These are phyloP conservation scores for Tetramorium simillimum DNA, from an alignment of 1,140 invertebrate species.

Conservation along the genomic window DNA sequence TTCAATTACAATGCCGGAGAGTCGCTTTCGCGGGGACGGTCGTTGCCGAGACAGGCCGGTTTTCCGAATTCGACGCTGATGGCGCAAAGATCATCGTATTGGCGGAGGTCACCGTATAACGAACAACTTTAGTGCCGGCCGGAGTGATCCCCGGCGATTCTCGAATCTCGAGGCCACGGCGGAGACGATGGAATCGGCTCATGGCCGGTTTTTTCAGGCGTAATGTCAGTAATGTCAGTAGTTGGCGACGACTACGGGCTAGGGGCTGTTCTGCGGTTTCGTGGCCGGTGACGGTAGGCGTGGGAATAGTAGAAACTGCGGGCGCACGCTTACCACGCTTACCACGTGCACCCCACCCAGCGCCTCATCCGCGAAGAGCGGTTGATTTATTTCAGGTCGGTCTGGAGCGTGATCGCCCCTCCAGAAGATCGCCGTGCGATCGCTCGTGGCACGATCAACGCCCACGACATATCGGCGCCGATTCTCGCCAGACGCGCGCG, in stretches of 20 bases:
- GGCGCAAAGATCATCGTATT: constrained; percentile 40
- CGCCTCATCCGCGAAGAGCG: constrained; percentile 9
- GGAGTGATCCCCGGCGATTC: constrained; percentile 30
- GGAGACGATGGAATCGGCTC: constrained; percentile 55
- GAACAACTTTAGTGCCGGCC: constrained; percentile 36
- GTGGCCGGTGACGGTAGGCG: constrained; percentile 63
- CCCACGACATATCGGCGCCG: constrained; percentile 48
- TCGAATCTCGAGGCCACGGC: constrained; percentile 43
- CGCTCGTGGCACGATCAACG: constrained; percentile 53
- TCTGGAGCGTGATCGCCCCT: constrained; percentile 22
- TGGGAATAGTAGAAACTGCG: constrained; percentile 75
- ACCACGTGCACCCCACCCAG: constrained; percentile 24
- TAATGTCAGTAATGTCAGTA: constrained; percentile 70
- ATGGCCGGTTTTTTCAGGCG: constrained; percentile 61
- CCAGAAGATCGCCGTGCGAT: constrained; percentile 51
- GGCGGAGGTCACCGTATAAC: constrained; percentile 49
- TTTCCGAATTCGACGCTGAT: constrained; percentile 27
- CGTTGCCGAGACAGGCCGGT: neutral
- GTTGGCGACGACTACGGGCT: constrained; percentile 57
- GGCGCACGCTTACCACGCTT: constrained; percentile 57
- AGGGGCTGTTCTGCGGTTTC: constrained; percentile 56
- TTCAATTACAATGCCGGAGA: constrained; percentile 23
- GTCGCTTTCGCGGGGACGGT: constrained; percentile 2
- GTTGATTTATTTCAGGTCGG: constrained; percentile 27
- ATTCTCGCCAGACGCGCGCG: constrained; percentile 7